phyloP scores from a whole-genome alignment of 2,797 vertebrate species.

The Smutsia temminckii region DNA sequence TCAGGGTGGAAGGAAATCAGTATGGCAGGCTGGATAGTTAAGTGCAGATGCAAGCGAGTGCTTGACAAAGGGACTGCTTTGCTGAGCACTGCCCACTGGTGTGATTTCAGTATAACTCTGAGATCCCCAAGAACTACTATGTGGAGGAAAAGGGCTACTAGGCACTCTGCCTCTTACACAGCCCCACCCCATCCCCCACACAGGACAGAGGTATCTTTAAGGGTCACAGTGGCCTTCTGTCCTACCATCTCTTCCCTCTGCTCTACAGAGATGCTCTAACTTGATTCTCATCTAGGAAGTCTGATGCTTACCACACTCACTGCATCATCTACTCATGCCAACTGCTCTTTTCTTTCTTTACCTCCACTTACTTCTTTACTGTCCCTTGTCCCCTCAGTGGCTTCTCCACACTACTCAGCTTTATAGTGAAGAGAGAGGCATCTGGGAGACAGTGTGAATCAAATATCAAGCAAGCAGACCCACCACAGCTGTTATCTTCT shows the following conservation, averaged over 20 bases:
- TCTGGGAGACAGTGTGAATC: not conserved
- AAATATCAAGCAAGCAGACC: not conserved
- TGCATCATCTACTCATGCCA: not conserved
- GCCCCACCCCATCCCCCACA: not conserved
- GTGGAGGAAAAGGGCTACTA: not conserved
- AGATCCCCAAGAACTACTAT: not conserved
- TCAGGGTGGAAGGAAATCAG: not conserved
- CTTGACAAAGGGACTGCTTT: not conserved
- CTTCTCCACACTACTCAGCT: not conserved
- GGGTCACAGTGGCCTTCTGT: not conserved
- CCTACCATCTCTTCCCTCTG: not conserved
- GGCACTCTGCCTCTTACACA: not conserved
- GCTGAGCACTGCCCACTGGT: not conserved
- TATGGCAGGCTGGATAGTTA: not conserved
- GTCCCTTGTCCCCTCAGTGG: not conserved
- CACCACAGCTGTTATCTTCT: not conserved
- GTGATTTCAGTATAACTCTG: not conserved
- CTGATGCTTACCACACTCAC: not conserved
- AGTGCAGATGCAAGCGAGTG: not conserved
- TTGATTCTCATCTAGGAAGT: not conserved
- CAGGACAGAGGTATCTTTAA: not conserved
- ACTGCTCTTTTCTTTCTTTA: not conserved
- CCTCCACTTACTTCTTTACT: not conserved
- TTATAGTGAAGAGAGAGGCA: not conserved
- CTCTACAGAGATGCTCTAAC: conserved; percentile 8